Percentiles rank a stretch among this genome's conserved stretches.
Conservation (phyloP, 2,113 vertebrate genomes). For the Holacanthus passer region DNA sequence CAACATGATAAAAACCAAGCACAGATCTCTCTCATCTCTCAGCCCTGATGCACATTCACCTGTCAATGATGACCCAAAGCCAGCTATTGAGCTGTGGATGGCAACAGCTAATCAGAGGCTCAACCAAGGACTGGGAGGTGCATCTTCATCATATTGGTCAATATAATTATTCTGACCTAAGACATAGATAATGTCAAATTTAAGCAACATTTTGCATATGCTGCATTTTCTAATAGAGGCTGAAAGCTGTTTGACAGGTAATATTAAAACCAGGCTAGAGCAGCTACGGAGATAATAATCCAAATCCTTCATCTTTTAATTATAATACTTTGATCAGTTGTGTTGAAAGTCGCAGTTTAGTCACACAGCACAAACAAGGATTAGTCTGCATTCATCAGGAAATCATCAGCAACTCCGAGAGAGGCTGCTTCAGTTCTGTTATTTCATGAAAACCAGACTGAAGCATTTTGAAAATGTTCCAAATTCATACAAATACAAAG, state of each 20-base stretch:
- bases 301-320: slow-evolving; percentile 26
- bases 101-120: no score
- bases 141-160: slow-evolving; percentile 2
- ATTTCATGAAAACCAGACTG: slow-evolving; percentile 34
- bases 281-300: slow-evolving; percentile 12
- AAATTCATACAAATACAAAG: background rate
- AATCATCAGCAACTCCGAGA: slow-evolving; percentile 10
- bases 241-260: slow-evolving; percentile 41
- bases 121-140: no score
- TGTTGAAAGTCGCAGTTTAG: slow-evolving; percentile 41
- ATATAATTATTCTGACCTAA: background rate
- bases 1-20: no score
- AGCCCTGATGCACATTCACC: no score
- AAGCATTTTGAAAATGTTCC: slow-evolving; percentile 23
- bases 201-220: background rate
- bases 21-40: no score
- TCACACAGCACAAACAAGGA: slow-evolving; percentile 31
- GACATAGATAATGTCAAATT: background rate
- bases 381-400: slow-evolving; percentile 38
- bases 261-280: slow-evolving; percentile 34
- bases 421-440: background rate
- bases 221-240: background rate
- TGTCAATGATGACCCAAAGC: no score
- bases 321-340: slow-evolving; percentile 36
- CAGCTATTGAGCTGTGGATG: no score